phyloP scores from a whole-genome alignment of 2,113 vertebrate species.

The Steatornis caripensis region DNA sequence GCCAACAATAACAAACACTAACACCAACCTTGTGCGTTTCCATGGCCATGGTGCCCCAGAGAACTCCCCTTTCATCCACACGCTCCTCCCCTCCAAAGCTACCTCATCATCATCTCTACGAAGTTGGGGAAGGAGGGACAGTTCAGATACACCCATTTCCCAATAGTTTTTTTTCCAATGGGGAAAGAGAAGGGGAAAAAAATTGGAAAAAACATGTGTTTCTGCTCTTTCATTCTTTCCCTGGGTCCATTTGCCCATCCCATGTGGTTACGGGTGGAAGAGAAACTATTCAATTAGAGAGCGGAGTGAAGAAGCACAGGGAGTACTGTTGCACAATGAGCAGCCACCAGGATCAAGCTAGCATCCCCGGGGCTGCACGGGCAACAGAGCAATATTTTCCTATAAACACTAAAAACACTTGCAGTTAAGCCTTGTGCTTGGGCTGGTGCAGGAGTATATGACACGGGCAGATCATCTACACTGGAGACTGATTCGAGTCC shows the following conservation, averaged over 20 bases:
- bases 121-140: neutral
- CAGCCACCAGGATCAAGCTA: neutral
- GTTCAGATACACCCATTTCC: neutral
- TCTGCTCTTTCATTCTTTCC: neutral
- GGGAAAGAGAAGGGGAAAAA: neutral
- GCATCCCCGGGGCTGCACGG: neutral
- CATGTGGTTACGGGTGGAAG: neutral
- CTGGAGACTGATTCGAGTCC: neutral
- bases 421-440: neutral
- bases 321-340: neutral
- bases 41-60: neutral
- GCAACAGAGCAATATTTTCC: neutral
- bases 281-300: neutral
- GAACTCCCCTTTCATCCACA: neutral
- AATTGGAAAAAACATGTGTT: neutral
- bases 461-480: neutral
- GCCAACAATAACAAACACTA: conserved; percentile 12
- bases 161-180: neutral
- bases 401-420: neutral
- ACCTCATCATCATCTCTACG: neutral
- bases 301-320: neutral
- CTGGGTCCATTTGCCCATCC: neutral
- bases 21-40: neutral
- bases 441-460: neutral
- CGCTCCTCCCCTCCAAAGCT: neutral